A percentile compares a stretch with the other conserved stretches of the same genome.
phyloP scores from a whole-genome alignment of 1,140 invertebrate species.

The Aphaenogaster rudis region DNA sequence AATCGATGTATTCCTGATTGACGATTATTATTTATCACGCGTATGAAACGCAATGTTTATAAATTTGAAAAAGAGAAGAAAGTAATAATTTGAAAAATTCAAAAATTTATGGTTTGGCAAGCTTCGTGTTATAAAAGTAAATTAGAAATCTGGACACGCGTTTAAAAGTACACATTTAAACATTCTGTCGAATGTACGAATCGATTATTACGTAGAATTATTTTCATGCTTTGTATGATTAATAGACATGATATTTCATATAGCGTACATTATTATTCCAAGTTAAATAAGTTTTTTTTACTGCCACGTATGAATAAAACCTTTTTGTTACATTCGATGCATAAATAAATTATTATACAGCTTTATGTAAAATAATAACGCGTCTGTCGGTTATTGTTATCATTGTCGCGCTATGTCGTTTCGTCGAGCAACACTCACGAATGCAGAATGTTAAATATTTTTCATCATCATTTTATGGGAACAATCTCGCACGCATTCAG shows the following conservation, averaged over 20 bases:
- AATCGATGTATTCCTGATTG: conserved; percentile 9
- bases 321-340: conserved; percentile 12
- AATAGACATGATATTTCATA: conserved; percentile 6
- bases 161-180: not conserved
- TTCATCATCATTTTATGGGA: not conserved
- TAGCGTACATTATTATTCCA: not conserved
- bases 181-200: not conserved
- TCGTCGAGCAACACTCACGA: not conserved
- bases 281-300: conserved; percentile 8
- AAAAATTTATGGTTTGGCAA: not conserved
- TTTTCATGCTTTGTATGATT: not conserved
- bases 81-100: not conserved
- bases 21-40: not conserved
- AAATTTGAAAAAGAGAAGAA: not conserved
- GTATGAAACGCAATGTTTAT: not conserved
- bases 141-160: not conserved
- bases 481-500: conserved; percentile 16
- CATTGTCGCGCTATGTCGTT: conserved; percentile 5
- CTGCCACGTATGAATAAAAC: not conserved
- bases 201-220: not conserved
- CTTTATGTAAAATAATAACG: conserved; percentile 18
- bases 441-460: conserved; percentile 45
- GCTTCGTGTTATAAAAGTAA: not conserved
- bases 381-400: conserved; percentile 20
- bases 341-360: conserved; percentile 28